Base-by-base conservation (phyloP, 2,888 invertebrate genomes). In the Bugula neritina region DNA sequence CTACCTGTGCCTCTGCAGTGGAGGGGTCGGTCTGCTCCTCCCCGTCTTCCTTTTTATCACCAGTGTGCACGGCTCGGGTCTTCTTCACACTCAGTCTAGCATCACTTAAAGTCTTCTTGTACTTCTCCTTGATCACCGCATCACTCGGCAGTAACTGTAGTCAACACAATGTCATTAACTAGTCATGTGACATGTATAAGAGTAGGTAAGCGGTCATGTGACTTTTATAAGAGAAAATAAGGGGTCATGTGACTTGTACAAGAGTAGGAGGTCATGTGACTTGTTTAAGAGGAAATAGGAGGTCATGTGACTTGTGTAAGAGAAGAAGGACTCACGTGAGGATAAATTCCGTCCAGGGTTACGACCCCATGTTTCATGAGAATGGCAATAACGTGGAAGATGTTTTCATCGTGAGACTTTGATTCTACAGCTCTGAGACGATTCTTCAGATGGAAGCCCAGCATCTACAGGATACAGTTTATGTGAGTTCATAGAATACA, bases 241-340 rank as follows among this genome's bases (percentile, higher is more conserved):
- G n/a, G n/a, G n/a, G n/a, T n/a, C n/a, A n/a, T n/a, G n/a, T n/a
- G n/a, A n/a, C n/a, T n/a, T n/a, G n/a, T n/a, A n/a, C n/a, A n/a
- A n/a, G n/a, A n/a, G n/a, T n/a, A n/a, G n/a, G n/a, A n/a, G n/a
- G n/a, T n/a, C n/a, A n/a, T n/a, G n/a, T n/a, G n/a, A n/a, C n/a
- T n/a, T n/a, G n/a, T n/a, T n/a, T n/a, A n/a, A n/a, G n/a, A n/a
- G n/a, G n/a, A n/a, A n/a, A n/a, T n/a, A n/a, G n/a, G n/a, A n/a
- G n/a, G n/a, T n/a, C n/a, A n/a, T n/a, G n/a, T n/a, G n/a, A n/a
- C n/a, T n/a, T n/a, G n/a, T n/a, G n/a, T n/a, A n/a, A n/a, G n/a
- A n/a, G n/a, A n/a, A n/a, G n/a, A n/a, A n/a, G n/a, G n/a, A 84
- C 89, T 86, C 87, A 93, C 92, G 92, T 94, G 96, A 73, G 90